A percentile compares a stretch with the other conserved stretches of the same genome.
Evolutionary conservation across 2,113 vertebrate species (phyloP).

Genomic region (Poeciliopsis occidentalis): DNA sequence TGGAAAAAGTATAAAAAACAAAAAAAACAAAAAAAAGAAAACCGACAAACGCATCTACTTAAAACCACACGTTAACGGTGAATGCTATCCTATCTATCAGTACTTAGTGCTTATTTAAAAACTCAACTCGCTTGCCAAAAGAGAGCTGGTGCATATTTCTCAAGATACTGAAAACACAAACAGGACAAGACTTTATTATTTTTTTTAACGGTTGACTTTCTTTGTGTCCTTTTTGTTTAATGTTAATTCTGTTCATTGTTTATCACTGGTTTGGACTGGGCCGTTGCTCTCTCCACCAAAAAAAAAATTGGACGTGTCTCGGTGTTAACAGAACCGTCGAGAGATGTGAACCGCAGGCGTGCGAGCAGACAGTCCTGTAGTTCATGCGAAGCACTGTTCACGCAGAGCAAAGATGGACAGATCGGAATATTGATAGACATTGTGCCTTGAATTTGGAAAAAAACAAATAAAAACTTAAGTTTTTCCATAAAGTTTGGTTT

Average conservation of each 20-base stretch:
- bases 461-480: conserved; percentile 64
- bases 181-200: no score
- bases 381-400: conserved; percentile 55
- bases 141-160: no score
- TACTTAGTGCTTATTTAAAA: no score
- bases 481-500: conserved; percentile 72
- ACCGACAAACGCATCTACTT: conserved; percentile 82
- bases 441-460: conserved; percentile 85
- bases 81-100: no score
- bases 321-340: conserved; percentile 68
- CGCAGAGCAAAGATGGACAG: conserved; percentile 56
- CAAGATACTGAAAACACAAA: no score
- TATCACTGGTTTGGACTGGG: conserved; percentile 81
- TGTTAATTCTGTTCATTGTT: no score
- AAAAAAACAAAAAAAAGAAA: conserved; percentile 74
- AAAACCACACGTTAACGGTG: conserved; percentile 81
- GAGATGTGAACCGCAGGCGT: conserved; percentile 47
- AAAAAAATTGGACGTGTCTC: conserved; percentile 64
- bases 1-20: conserved; percentile 76
- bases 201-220: no score
- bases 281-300: conserved; percentile 73
- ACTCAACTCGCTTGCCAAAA: no score
- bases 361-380: conserved; percentile 54
- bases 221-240: no score
- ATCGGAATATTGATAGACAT: conserved; percentile 78